Conservation (phyloP, 2,113 vertebrate genomes). For the Solea solea region DNA sequence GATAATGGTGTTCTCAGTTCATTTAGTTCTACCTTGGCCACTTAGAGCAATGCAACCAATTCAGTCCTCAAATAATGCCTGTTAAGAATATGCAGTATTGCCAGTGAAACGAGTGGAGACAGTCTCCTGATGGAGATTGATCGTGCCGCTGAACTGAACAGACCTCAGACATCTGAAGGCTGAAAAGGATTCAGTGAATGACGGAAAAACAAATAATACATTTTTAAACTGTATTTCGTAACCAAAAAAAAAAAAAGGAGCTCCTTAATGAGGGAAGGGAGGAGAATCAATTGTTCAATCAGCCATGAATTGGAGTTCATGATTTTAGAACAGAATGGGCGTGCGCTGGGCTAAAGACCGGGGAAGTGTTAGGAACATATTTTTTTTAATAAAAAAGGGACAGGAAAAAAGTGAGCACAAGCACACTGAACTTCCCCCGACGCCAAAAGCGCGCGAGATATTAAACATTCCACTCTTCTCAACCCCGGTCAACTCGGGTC, state of each 20-base stretch:
- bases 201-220: constrained; percentile 30
- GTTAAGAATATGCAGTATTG: constrained; percentile 69
- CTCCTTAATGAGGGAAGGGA: constrained; percentile 25
- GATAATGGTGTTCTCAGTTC: constrained; percentile 75
- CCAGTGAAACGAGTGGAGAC: constrained; percentile 64
- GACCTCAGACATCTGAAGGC: constrained; percentile 39
- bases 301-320: constrained; percentile 35
- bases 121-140: constrained; percentile 65
- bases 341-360: constrained; percentile 22
- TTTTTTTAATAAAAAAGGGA: too few relatives aligned
- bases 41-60: constrained; percentile 65
- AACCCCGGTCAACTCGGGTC: too few relatives aligned
- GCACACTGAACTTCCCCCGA: neutral
- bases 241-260: constrained; percentile 4
- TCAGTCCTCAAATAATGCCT: constrained; percentile 65
- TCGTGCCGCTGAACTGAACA: constrained; percentile 53
- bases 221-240: constrained; percentile 7
- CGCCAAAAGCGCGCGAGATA: too few relatives aligned
- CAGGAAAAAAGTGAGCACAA: too few relatives aligned
- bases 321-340: constrained; percentile 21
- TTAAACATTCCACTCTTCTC: too few relatives aligned
- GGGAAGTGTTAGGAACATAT: too few relatives aligned
- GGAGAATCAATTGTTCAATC: constrained; percentile 38
- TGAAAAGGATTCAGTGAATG: constrained; percentile 21
- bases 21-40: constrained; percentile 75